Evolutionary conservation across 30 jellyfish, hydroid and myxozoan genomes (phyloP).

Genomic region (Aurelia sp.): DNA sequence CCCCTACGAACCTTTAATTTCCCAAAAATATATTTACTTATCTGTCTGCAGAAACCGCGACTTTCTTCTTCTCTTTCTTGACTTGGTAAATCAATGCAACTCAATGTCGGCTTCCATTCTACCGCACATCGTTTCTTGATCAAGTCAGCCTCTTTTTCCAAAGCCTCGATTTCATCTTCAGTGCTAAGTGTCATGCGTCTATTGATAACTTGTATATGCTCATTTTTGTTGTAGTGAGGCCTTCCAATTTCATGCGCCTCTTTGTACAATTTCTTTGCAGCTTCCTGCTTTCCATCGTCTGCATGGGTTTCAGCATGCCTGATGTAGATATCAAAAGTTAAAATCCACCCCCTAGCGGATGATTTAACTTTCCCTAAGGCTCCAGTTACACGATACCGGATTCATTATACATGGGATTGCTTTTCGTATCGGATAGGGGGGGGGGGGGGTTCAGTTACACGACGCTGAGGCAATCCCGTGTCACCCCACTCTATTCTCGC

Average conservation of each 20-base stretch:
- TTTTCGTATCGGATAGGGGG: too few species aligned
- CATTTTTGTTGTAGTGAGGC: background rate
- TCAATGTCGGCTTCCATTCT: constrained; percentile 1
- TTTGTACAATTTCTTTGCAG: background rate
- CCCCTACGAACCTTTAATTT: too few species aligned
- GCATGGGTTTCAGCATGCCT: constrained; percentile 13
- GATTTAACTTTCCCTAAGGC: too few species aligned
- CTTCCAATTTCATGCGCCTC: constrained; percentile 16
- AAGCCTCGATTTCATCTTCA: background rate
- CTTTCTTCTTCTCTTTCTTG: background rate
- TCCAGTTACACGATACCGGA: too few species aligned
- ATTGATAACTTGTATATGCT: background rate
- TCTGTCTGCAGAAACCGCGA: background rate
- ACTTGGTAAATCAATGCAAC: background rate
- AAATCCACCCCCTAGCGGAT: too few species aligned
- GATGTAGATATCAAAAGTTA: background rate
- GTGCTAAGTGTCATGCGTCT: background rate
- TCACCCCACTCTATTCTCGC: too few species aligned
- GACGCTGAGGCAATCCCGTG: too few species aligned
- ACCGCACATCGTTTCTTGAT: background rate
- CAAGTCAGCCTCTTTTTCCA: background rate
- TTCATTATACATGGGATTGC: too few species aligned
- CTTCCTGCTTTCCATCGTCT: background rate
- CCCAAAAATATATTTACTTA: too few species aligned
- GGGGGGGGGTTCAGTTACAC: too few species aligned